Evolutionary conservation across 2,888 invertebrate species (phyloP), one percentile per base, ranked within the genome.

Genomic region (Toxonevra muliebris): DNA sequence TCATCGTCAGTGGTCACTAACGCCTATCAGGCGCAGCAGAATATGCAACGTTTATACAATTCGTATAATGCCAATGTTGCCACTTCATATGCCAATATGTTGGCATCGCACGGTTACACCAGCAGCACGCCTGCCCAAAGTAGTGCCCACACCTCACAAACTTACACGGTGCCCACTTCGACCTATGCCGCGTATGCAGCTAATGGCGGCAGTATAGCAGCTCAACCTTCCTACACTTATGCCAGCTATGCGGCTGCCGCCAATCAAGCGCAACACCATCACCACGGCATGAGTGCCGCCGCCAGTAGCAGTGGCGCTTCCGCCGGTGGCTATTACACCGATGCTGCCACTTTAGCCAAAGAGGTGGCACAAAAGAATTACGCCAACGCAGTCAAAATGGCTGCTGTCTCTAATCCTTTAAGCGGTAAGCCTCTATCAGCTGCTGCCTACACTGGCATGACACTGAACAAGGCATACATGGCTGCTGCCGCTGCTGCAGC

Each of bases 291-390:
- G 63, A 63, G 73, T 53, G 65, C 70, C 17, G 50, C 65, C 12
- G 20, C 55, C 57, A 61, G 67, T 3, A 71, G 72, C n/a, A 70
- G 70, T 54, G 50, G 59, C 1, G 48, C 52, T 48, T 63, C 68
- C 8, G 67, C 70, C 68, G 75, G 55, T 15, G 63, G 65, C 12
- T 73, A 72, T 45, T 75, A 75, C 76, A 86, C 87, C 68, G 90
- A 91, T 84, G 88, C 91, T 40, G 91, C 89, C 61, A 86, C 90
- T 55, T 84, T 92, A 73, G 93, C 93, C 78, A 93, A 93, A 82
- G 93, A 93, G 79, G 92, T 93, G 72, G 93, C 93, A 50, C 93
- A 93, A 82, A 93, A 93, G 86, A 93, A 91, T 82, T 93, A 93
- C 84, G 91, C 92, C 48, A 92, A 92, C 82, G 91, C 91, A 13